Conservation (phyloP, 2,113 vertebrate genomes). For the Herpetotheres cachinnans region DNA sequence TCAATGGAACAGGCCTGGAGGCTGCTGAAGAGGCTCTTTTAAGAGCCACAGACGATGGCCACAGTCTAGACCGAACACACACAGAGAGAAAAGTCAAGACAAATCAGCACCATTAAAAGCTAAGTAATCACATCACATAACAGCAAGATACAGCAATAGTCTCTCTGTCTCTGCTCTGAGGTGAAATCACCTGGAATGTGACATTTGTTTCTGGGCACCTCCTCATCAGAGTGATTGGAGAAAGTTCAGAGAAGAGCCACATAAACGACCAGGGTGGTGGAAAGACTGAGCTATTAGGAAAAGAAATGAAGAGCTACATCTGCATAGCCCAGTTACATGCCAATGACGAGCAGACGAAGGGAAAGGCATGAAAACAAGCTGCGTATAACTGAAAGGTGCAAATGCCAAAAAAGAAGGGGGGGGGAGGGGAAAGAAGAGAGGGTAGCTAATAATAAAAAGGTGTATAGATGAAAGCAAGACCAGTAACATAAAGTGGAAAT, state of each 20-base stretch:
- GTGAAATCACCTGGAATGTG: slow-evolving; percentile 46
- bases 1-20: slow-evolving; percentile 29
- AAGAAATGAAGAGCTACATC: background rate
- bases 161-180: slow-evolving; percentile 15
- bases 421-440: background rate
- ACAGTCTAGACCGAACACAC: slow-evolving; percentile 66
- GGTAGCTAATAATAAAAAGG: background rate
- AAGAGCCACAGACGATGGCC: slow-evolving; percentile 58
- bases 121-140: slow-evolving; percentile 56
- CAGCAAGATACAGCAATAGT: background rate
- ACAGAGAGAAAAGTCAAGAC: slow-evolving; percentile 49
- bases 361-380: background rate
- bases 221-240: background rate
- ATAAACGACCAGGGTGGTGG: background rate
- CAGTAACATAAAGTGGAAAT: background rate
- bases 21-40: slow-evolving; percentile 35
- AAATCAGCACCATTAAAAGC: slow-evolving; percentile 44
- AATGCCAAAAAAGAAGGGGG: background rate
- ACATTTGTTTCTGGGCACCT: slow-evolving; percentile 29
- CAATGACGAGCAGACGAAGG: background rate
- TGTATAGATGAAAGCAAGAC: background rate
- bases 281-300: slow-evolving; percentile 10
- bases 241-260: slow-evolving; percentile 7
- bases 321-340: background rate
- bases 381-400: background rate